phyloP scores from a whole-genome alignment of 2,888 invertebrate species.

The Masnerella sp. region DNA sequence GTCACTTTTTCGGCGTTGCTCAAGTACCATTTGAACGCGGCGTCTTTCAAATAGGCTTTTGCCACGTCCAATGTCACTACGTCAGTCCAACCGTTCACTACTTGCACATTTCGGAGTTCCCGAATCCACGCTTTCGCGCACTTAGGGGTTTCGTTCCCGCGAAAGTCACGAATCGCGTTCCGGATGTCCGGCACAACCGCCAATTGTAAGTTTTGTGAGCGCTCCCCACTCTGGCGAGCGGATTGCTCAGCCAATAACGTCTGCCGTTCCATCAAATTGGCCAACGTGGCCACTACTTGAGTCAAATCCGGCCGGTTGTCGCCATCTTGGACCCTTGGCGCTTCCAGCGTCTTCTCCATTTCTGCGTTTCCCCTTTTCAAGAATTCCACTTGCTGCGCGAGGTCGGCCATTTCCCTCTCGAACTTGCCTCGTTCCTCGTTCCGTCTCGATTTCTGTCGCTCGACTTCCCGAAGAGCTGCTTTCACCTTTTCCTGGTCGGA shows the following conservation, averaged over 20 bases:
- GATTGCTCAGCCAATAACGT: background rate
- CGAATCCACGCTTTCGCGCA: constrained; percentile 23
- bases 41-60: constrained; percentile 36
- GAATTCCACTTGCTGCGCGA: background rate
- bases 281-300: background rate
- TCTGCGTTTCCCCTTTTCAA: background rate
- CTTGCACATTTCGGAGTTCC: constrained; percentile 16
- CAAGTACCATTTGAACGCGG: constrained; percentile 37
- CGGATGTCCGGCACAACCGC: background rate
- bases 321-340: background rate
- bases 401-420: background rate
- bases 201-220: too few species aligned
- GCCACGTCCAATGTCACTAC: constrained; percentile 17
- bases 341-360: background rate
- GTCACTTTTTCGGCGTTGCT: constrained; percentile 3
- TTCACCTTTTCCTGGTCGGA: background rate
- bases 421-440: background rate
- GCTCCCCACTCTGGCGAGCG: background rate
- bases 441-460: background rate
- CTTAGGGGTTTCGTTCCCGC: constrained; percentile 27
- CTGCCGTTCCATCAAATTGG: background rate
- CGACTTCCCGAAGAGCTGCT: background rate
- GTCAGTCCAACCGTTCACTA: constrained; percentile 23
- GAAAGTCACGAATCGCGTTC: constrained; percentile 1
- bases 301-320: background rate